Conservation (phyloP, 2,888 invertebrate species). For the Metopia argyrocephala region DNA sequence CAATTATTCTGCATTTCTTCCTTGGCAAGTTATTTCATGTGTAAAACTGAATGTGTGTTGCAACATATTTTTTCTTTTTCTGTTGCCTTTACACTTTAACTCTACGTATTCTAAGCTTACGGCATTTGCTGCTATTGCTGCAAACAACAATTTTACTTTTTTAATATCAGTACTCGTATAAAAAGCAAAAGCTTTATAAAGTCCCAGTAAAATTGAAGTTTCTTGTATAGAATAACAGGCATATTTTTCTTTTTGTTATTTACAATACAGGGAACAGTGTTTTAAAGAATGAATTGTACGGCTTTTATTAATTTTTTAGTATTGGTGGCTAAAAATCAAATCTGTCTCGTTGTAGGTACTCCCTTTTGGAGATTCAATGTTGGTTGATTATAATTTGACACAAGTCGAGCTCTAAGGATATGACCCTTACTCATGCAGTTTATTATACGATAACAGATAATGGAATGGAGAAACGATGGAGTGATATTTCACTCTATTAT, state of each 20-base stretch:
- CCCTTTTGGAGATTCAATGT: too few relatives aligned
- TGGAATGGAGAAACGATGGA: too few relatives aligned
- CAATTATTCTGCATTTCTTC: slow-evolving; percentile 57
- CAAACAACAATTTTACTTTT: slow-evolving; percentile 63
- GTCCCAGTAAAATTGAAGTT: slow-evolving; percentile 29
- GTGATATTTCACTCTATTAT: too few relatives aligned
- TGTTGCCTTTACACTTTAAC: slow-evolving; percentile 21
- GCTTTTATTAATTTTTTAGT: too few relatives aligned
- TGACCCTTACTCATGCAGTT: too few relatives aligned
- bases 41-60: neutral
- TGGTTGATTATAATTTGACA: too few relatives aligned
- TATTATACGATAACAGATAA: too few relatives aligned
- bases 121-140: slow-evolving; percentile 54
- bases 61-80: neutral
- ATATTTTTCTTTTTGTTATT: neutral
- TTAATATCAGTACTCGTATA: slow-evolving; percentile 55
- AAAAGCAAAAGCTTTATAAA: slow-evolving; percentile 51
- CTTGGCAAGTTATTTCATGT: neutral
- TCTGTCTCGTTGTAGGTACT: too few relatives aligned
- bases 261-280: neutral
- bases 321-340: too few relatives aligned
- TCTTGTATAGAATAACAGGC: neutral
- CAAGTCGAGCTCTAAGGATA: too few relatives aligned
- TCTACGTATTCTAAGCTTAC: slow-evolving; percentile 50
- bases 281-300: slow-evolving; percentile 4